Percentiles rank a stretch among this genome's conserved stretches.
phyloP scores from a whole-genome alignment of 2,888 invertebrate genomes.

The Tolmerus cingulatus region DNA sequence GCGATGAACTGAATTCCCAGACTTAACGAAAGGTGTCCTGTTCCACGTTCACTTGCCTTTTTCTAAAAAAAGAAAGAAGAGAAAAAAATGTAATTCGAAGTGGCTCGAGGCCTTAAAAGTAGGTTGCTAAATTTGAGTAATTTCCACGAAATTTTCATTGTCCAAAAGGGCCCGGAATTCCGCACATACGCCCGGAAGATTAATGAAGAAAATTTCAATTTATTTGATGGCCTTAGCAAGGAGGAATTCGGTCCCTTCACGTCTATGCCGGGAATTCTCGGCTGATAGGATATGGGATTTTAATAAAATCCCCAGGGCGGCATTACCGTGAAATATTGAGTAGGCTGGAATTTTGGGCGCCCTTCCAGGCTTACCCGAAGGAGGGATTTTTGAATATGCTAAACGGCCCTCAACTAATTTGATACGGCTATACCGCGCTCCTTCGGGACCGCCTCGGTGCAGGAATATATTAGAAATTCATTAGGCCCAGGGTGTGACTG shows the following conservation, averaged over 20 bases:
- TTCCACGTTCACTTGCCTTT: neutral
- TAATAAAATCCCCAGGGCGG: neutral
- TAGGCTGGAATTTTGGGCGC: neutral
- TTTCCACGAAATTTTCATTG: neutral
- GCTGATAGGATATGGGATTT: constrained; percentile 11
- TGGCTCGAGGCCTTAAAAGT: neutral
- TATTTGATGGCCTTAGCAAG: neutral
- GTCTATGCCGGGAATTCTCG: neutral
- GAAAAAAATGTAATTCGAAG: neutral
- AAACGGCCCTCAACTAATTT: neutral
- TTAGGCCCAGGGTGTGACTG: neutral
- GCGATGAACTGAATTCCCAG: neutral
- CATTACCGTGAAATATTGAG: constrained; percentile 19
- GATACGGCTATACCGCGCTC: neutral
- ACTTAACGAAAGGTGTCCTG: neutral
- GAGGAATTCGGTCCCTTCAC: neutral
- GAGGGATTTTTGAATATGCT: neutral
- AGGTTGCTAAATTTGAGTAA: neutral
- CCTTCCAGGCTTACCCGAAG: neutral
- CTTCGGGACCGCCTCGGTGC: neutral
- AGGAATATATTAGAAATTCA: neutral
- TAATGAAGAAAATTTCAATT: constrained; percentile 11
- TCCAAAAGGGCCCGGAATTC: neutral
- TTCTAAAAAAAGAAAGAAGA: neutral
- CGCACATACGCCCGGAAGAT: neutral